Percentiles rank a stretch among this genome's conserved stretches.
Conservation (phyloP, 2,797 vertebrate species). For the Coranthus polyacanthus region DNA sequence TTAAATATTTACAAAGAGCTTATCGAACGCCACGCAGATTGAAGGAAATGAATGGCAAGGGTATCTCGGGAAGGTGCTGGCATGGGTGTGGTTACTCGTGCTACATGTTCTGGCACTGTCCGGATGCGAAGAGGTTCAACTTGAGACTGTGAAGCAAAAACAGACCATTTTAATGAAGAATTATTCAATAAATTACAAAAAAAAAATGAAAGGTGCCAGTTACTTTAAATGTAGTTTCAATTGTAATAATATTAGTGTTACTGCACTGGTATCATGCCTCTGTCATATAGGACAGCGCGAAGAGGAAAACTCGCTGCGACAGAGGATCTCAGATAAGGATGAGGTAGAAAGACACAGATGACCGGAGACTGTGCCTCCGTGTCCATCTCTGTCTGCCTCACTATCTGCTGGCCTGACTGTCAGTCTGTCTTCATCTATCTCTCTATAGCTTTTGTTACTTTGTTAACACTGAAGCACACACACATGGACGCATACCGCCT, state of each 20-base stretch:
- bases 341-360: slow-evolving; percentile 14
- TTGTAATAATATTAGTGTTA: neutral
- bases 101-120: too few species aligned
- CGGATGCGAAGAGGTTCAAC: too few species aligned
- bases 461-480: slow-evolving; percentile 20
- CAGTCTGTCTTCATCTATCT: slow-evolving; percentile 29
- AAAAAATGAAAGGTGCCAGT: neutral
- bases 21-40: too few species aligned
- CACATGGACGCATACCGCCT: slow-evolving; percentile 8
- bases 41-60: too few species aligned
- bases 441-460: slow-evolving; percentile 7
- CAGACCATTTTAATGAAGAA: too few species aligned
- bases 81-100: too few species aligned
- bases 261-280: neutral
- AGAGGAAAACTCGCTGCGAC: slow-evolving; percentile 8
- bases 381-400: slow-evolving; percentile 22
- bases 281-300: neutral
- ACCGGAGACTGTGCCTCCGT: slow-evolving; percentile 16
- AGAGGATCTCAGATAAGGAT: slow-evolving; percentile 22
- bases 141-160: too few species aligned
- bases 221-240: neutral
- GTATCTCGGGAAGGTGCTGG: too few species aligned
- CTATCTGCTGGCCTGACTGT: slow-evolving; percentile 25
- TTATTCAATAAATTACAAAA: neutral
- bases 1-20: too few species aligned